Conservation (phyloP, 2,888 invertebrate genomes). For the Poecilobothrus nobilitatus region DNA sequence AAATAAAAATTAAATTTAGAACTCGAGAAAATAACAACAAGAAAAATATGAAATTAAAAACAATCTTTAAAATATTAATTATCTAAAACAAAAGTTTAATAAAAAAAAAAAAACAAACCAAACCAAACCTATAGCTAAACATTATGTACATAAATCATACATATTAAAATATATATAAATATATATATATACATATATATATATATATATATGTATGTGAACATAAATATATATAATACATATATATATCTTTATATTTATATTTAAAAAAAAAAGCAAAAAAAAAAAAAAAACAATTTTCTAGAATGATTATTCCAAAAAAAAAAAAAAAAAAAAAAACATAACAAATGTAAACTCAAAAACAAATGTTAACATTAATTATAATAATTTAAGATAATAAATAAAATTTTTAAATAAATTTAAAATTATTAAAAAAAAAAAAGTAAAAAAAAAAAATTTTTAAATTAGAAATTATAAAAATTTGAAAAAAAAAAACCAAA, state of each 20-base stretch:
- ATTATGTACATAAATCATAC: slow-evolving; percentile 17
- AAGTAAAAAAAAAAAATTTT: slow-evolving; percentile 22
- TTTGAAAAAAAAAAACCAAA: slow-evolving; percentile 21
- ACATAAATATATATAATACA: too few relatives aligned
- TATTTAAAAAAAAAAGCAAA: too few relatives aligned
- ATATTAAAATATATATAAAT: slow-evolving; percentile 19
- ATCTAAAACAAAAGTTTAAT: too few relatives aligned
- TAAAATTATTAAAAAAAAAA: slow-evolving; percentile 26
- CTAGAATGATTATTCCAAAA: slow-evolving; percentile 18
- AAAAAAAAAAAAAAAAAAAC: slow-evolving; percentile 14
- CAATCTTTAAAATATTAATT: too few relatives aligned
- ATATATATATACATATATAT: slow-evolving; percentile 17
- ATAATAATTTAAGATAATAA: slow-evolving; percentile 25
- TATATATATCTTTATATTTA: too few relatives aligned
- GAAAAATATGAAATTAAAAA: too few relatives aligned
- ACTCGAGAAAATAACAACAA: too few relatives aligned
- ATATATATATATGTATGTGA: too few relatives aligned
- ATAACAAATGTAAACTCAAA: slow-evolving; percentile 16
- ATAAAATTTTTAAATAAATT: slow-evolving; percentile 8
- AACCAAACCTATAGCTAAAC: slow-evolving; percentile 15
- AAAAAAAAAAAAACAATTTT: slow-evolving; percentile 16
- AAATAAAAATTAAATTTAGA: too few relatives aligned
- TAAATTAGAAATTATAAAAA: slow-evolving; percentile 20
- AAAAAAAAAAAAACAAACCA: neutral
- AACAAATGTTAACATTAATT: slow-evolving; percentile 28